Evolutionary conservation across 2,797 vertebrate genomes (phyloP).

Genomic region (Enteromius argenteus): DNA sequence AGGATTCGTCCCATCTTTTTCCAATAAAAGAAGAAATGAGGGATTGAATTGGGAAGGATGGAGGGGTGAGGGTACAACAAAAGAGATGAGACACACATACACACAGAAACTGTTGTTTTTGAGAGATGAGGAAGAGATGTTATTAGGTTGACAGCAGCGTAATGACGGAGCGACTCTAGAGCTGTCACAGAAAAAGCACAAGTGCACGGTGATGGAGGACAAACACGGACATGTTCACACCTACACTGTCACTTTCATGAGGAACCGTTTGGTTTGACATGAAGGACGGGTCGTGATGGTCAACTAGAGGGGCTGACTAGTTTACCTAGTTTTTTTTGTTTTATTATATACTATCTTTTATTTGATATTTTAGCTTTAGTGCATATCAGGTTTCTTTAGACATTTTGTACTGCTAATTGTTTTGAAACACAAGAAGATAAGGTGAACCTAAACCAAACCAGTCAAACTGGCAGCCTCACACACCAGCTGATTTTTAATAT

Average conservation of each 20-base stretch:
- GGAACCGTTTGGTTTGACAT: slow-evolving; percentile 62
- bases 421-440: neutral
- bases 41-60: slow-evolving; percentile 68
- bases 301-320: neutral
- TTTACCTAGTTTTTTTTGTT: neutral
- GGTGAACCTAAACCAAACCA: neutral
- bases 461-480: neutral
- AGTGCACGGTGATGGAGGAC: slow-evolving; percentile 40
- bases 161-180: slow-evolving; percentile 79
- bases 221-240: slow-evolving; percentile 44
- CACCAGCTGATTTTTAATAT: neutral
- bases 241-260: slow-evolving; percentile 34
- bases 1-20: slow-evolving; percentile 80
- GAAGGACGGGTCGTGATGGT: slow-evolving; percentile 46
- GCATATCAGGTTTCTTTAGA: neutral
- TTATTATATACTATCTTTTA: neutral
- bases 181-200: slow-evolving; percentile 67
- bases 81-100: slow-evolving; percentile 55
- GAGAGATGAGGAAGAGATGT: slow-evolving; percentile 77
- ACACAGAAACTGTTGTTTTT: slow-evolving; percentile 59
- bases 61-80: slow-evolving; percentile 67
- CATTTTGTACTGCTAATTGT: neutral
- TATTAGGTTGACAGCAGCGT: slow-evolving; percentile 80
- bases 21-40: slow-evolving; percentile 79
- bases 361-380: neutral